These are phyloP conservation scores for fruit fly (Drosophila melanogaster) DNA, from an alignment of 1,140 invertebrate species.

Conservation along the genomic window Release_6_plus_ISO1_MT NT_033779.5:10795501-10796000, in stretches of 20 bases:
- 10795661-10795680: conserved; percentile 35
- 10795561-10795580: not conserved
- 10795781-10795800: conserved; percentile 3
- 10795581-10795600: not conserved
- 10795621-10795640: conserved; percentile 29
- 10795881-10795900: conserved; percentile 22
- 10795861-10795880: conserved; percentile 1
- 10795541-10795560: too few relatives aligned
- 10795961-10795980: conserved; percentile 77
- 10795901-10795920: conserved; percentile 71
- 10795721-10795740: conserved; percentile 16
- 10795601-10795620: conserved; percentile 5
- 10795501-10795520: too few relatives aligned
- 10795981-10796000: conserved; percentile 26
- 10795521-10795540: too few relatives aligned
- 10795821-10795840: not conserved
- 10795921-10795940: conserved; percentile 80
- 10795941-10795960: conserved; percentile 41
- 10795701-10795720: conserved; percentile 63
- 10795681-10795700: conserved; percentile 63
- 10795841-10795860: conserved; percentile 31
- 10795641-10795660: conserved; percentile 13
- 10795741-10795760: too few relatives aligned
- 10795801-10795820: conserved; percentile 23
- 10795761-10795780: conserved; percentile 2